Percentiles rank a stretch among this genome's conserved stretches.
Conservation (phyloP, 2,888 invertebrate genomes). For the Acrobasis repandana region DNA sequence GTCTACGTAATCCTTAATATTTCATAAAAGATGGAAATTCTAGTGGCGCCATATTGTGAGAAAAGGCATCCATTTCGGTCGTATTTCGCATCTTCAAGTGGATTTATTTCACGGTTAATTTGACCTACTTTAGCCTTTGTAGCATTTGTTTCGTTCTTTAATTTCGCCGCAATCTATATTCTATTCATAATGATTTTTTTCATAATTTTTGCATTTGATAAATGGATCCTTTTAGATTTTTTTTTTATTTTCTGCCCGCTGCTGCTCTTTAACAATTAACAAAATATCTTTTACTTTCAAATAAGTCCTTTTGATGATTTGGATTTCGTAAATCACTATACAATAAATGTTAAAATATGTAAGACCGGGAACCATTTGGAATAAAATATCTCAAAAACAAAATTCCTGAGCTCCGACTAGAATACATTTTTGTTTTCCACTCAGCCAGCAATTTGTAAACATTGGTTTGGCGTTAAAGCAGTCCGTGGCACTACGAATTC, state of each 20-base stretch:
- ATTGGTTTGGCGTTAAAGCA: constrained; percentile 64
- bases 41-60: constrained; percentile 79
- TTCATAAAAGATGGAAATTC: constrained; percentile 79
- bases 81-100: constrained; percentile 74
- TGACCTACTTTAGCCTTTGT: constrained; percentile 59
- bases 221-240: not conserved
- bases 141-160: constrained; percentile 42
- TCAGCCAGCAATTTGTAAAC: constrained; percentile 72
- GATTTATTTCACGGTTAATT: constrained; percentile 68
- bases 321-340: not conserved
- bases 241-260: not conserved
- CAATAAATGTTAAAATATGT: not conserved
- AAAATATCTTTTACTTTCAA: not conserved
- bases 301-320: not conserved
- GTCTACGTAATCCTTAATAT: constrained; percentile 72
- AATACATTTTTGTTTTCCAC: constrained; percentile 54
- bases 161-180: constrained; percentile 46
- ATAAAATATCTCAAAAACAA: constrained; percentile 59
- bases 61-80: constrained; percentile 71
- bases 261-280: not conserved
- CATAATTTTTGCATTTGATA: constrained; percentile 26
- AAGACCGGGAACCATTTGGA: constrained; percentile 35
- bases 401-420: constrained; percentile 12
- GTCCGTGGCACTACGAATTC: constrained; percentile 63
- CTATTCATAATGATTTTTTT: constrained; percentile 37